phyloP scores from a whole-genome alignment of 2,888 invertebrate species.

The Graphium colonna region DNA sequence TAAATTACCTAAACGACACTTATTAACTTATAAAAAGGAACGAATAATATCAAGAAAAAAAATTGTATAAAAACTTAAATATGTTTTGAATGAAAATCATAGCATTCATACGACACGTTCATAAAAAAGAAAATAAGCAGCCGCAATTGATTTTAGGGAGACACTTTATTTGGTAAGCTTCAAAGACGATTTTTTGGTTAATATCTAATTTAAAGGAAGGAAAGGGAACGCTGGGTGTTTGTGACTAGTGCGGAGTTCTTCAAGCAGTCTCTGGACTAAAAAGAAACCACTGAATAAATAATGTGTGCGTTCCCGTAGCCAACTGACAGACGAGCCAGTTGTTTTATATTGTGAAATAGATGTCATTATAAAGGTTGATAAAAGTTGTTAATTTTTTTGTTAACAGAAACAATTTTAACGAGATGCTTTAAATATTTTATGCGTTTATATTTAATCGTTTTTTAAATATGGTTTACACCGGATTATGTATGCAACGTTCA shows the following conservation, averaged over 20 bases:
- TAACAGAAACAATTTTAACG: too few species aligned
- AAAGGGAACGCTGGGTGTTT: constrained; percentile 17
- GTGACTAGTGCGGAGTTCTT: constrained; percentile 20
- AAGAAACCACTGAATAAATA: constrained; percentile 23
- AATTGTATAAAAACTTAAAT: too few species aligned
- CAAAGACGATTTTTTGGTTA: constrained; percentile 1
- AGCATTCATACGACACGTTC: too few species aligned
- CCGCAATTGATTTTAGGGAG: neutral
- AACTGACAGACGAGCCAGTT: constrained; percentile 13
- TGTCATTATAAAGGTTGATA: constrained; percentile 18
- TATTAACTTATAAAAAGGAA: too few species aligned
- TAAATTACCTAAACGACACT: too few species aligned
- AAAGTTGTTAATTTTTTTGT: constrained; percentile 17
- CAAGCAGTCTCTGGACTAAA: constrained; percentile 20
- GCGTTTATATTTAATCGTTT: too few species aligned
- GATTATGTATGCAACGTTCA: too few species aligned
- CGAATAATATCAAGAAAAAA: too few species aligned
- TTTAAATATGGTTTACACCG: too few species aligned
- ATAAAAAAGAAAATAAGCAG: neutral
- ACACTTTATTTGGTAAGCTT: neutral
- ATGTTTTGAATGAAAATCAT: too few species aligned
- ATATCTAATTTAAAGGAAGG: constrained; percentile 16
- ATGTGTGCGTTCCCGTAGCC: constrained; percentile 22
- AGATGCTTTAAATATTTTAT: too few species aligned
- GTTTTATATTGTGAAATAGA: constrained; percentile 18